Conservation (phyloP, 2,797 vertebrate genomes). For the Phyllotis vaccarum region DNA sequence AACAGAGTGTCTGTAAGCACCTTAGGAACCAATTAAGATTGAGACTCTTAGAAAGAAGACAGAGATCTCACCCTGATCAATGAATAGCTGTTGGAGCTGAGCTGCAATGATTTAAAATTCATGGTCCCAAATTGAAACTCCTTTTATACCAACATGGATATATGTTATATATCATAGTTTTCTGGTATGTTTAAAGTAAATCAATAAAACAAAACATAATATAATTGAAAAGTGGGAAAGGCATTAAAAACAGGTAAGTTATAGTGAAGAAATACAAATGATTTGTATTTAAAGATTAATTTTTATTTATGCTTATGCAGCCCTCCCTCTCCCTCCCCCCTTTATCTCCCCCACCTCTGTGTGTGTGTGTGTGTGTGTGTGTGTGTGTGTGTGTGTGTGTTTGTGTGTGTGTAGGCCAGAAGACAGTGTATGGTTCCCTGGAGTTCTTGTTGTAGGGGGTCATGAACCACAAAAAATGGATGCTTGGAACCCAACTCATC, state of each 20-base stretch:
- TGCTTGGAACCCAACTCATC: not conserved
- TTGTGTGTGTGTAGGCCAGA: not conserved
- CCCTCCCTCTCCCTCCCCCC: not conserved
- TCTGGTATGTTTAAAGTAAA: not conserved
- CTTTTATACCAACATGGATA: not conserved
- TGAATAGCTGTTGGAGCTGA: not conserved
- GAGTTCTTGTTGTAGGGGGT: not conserved
- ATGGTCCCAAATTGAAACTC: not conserved
- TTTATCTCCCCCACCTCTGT: not conserved
- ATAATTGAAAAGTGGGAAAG: not conserved
- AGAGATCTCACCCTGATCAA: not conserved
- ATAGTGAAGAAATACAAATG: not conserved
- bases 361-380: not conserved
- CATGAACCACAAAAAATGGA: not conserved
- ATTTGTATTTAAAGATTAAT: not conserved
- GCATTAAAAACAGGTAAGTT: not conserved
- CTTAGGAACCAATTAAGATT: conserved; percentile 24
- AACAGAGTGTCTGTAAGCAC: not conserved
- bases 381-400: not conserved
- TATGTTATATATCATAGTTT: not conserved
- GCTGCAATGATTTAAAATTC: not conserved
- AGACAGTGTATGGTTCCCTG: not conserved
- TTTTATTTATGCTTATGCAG: not conserved
- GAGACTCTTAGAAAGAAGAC: conserved; percentile 6
- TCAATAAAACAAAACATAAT: not conserved